Conservation (phyloP, 2,113 vertebrate species). For the Morone chrysops region DNA sequence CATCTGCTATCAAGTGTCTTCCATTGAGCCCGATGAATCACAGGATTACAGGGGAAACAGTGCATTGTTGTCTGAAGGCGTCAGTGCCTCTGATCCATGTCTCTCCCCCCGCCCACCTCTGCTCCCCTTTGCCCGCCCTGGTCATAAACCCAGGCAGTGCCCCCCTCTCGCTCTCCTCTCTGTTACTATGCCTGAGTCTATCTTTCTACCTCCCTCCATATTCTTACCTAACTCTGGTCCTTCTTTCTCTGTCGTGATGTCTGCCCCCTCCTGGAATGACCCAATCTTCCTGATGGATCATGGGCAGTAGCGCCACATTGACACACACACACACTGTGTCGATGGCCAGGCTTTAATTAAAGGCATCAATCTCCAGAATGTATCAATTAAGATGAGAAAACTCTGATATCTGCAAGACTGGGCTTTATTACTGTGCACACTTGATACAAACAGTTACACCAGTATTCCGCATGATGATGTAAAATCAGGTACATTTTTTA, state of each 20-base stretch:
- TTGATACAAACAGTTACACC: neutral
- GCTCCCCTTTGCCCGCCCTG: constrained; percentile 52
- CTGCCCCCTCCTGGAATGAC: constrained; percentile 43
- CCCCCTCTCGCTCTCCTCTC: constrained; percentile 39
- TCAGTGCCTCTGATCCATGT: constrained; percentile 75
- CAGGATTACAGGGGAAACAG: constrained; percentile 78
- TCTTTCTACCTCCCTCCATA: constrained; percentile 32
- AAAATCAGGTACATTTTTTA: neutral
- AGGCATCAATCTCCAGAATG: constrained; percentile 51
- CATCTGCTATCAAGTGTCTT: constrained; percentile 78
- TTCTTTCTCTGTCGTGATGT: constrained; percentile 35
- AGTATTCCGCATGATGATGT: neutral
- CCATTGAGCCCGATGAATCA: constrained; percentile 77
- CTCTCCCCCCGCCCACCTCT: constrained; percentile 56
- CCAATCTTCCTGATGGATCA: constrained; percentile 48
- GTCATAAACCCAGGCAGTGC: constrained; percentile 63
- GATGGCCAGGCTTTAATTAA: constrained; percentile 57
- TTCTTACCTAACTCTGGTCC: neutral
- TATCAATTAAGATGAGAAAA: constrained; percentile 43
- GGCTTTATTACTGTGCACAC: constrained; percentile 8
- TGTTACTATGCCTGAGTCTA: constrained; percentile 24
- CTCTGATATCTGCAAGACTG: neutral
- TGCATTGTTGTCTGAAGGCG: constrained; percentile 80
- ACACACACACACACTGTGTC: constrained; percentile 50
- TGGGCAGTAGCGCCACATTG: constrained; percentile 45